Evolutionary conservation across 64 coral and sea anemone species (phyloP).

Genomic region (Montipora efflorescens): DNA sequence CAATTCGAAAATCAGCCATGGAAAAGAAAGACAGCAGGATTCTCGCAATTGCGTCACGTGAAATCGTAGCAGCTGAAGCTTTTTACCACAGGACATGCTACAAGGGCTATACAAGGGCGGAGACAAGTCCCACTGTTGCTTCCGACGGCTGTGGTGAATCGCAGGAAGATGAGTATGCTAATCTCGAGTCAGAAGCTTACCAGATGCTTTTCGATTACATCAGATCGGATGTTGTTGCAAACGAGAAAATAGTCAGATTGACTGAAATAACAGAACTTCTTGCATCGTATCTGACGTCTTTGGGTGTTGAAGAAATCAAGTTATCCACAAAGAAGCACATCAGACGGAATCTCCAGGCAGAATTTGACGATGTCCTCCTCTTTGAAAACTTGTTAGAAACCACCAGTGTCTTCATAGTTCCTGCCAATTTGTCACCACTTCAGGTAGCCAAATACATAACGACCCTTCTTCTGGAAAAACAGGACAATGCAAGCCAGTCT

Average conservation of each 20-base stretch:
- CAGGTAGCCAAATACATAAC: constrained; percentile 5
- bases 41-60: constrained; percentile 46
- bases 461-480: neutral
- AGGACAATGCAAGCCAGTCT: neutral
- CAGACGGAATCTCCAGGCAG: constrained; percentile 49
- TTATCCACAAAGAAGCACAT: constrained; percentile 40
- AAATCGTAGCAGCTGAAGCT: constrained; percentile 59
- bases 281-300: constrained; percentile 8
- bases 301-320: constrained; percentile 37
- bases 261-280: constrained; percentile 43
- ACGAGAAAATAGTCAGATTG: constrained; percentile 49
- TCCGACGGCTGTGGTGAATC: constrained; percentile 12
- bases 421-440: constrained; percentile 14
- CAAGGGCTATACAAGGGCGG: constrained; percentile 43
- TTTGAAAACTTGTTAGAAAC: constrained; percentile 54
- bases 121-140: neutral
- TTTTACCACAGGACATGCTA: constrained; percentile 67
- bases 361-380: constrained; percentile 28
- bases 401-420: constrained; percentile 34
- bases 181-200: constrained; percentile 51
- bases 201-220: constrained; percentile 68
- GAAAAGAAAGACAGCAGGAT: constrained; percentile 58
- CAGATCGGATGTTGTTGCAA: constrained; percentile 45
- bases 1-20: constrained; percentile 38
- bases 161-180: constrained; percentile 33